Evolutionary conservation across 2,113 vertebrate species (phyloP).

Genomic region (Stegostoma tigrinum): DNA sequence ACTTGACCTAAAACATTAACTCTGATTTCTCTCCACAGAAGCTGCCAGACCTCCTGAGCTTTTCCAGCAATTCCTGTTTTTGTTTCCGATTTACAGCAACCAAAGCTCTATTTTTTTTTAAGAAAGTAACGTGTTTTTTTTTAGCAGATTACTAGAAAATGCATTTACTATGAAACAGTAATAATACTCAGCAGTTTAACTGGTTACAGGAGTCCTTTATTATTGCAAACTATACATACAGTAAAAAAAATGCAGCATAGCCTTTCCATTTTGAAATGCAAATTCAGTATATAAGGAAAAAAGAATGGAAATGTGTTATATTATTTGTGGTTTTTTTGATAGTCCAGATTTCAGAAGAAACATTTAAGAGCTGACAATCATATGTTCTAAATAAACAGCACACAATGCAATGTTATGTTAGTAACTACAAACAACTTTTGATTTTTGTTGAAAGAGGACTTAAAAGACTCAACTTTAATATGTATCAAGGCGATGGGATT

Average conservation of each 20-base stretch:
- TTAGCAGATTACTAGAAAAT: neutral
- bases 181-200: slow-evolving; percentile 35
- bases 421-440: slow-evolving; percentile 40
- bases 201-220: slow-evolving; percentile 88
- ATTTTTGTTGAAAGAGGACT: slow-evolving; percentile 48
- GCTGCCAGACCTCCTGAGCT: no score
- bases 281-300: slow-evolving; percentile 51
- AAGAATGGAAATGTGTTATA: slow-evolving; percentile 44
- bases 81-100: no score
- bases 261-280: slow-evolving; percentile 61
- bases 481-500: slow-evolving; percentile 51
- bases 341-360: slow-evolving; percentile 43
- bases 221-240: slow-evolving; percentile 92
- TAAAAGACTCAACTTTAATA: slow-evolving; percentile 51
- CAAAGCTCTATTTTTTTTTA: no score
- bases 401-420: slow-evolving; percentile 43
- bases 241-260: slow-evolving; percentile 75
- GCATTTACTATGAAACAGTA: neutral
- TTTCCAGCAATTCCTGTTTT: no score
- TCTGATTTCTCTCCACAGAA: no score
- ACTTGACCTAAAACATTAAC: no score
- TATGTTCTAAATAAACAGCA: slow-evolving; percentile 49
- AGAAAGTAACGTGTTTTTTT: neutral
- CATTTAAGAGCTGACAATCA: slow-evolving; percentile 46
- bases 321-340: slow-evolving; percentile 49